phyloP scores from a whole-genome alignment of 2,797 vertebrate genomes.

The Crocodylus rhombifer region DNA sequence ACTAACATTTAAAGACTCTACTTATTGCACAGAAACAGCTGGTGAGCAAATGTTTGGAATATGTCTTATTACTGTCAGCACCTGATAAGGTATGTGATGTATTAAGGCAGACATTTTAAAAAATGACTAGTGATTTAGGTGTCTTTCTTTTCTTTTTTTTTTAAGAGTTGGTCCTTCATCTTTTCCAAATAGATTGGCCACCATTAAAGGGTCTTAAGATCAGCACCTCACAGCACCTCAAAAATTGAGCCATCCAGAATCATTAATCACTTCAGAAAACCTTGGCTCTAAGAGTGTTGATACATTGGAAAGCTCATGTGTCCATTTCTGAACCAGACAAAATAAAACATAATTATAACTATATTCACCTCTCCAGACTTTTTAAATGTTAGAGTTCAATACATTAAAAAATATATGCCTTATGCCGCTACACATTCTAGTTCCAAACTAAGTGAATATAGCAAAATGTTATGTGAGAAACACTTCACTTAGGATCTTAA shows the following conservation, averaged over 20 bases:
- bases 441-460: neutral
- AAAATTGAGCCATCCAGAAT: neutral
- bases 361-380: fast-evolving
- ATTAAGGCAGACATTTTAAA: neutral
- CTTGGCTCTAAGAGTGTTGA: neutral
- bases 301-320: neutral
- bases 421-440: neutral
- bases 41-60: constrained; percentile 11
- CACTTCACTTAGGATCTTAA: neutral
- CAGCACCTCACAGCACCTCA: neutral
- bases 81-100: neutral
- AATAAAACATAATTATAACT: neutral
- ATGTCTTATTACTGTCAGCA: neutral
- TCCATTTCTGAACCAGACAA: neutral
- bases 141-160: neutral
- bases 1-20: constrained; percentile 44
- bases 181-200: neutral
- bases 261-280: neutral
- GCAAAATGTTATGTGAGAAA: neutral
- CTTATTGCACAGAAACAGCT: constrained; percentile 55
- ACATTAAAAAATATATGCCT: neutral
- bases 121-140: neutral
- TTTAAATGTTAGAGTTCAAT: neutral
- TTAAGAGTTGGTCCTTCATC: neutral
- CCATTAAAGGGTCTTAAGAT: neutral